phyloP scores from a whole-genome alignment of 1,140 invertebrate genomes.

The Notospermus geniculatus region DNA sequence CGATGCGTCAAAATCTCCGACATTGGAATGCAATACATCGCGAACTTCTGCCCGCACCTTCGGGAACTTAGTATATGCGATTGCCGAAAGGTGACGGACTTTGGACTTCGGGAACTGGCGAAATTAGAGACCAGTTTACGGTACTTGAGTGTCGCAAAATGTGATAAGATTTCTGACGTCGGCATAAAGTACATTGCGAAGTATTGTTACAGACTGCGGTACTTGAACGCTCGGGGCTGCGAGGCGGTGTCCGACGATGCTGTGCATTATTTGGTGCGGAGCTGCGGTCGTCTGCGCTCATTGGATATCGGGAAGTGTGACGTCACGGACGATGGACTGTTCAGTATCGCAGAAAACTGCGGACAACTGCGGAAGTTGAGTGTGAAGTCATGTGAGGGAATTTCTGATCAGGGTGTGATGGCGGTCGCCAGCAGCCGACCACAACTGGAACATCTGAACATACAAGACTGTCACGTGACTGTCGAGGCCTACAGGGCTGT shows the following conservation, averaged over 20 bases:
- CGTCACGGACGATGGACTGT: conserved; percentile 81
- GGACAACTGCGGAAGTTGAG: conserved; percentile 87
- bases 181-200: conserved; percentile 85
- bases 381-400: conserved; percentile 82
- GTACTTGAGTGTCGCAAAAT: conserved; percentile 88
- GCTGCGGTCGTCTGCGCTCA: conserved; percentile 78
- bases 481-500: conserved; percentile 86
- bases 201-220: conserved; percentile 83
- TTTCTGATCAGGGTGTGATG: conserved; percentile 83
- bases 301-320: conserved; percentile 90
- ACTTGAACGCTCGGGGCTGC: conserved; percentile 86
- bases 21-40: conserved; percentile 63
- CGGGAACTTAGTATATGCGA: conserved; percentile 87
- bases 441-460: conserved; percentile 83
- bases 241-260: conserved; percentile 88
- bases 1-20: conserved; percentile 66
- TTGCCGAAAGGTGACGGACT: conserved; percentile 84
- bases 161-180: conserved; percentile 84
- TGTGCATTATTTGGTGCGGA: conserved; percentile 76
- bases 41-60: conserved; percentile 74
- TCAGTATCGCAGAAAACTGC: conserved; percentile 81
- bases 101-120: conserved; percentile 84
- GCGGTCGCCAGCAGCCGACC: conserved; percentile 78
- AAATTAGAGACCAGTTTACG: conserved; percentile 78
- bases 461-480: conserved; percentile 81